Conservation (phyloP, 2,113 vertebrate genomes). For the Cyanoliseus patagonus region DNA sequence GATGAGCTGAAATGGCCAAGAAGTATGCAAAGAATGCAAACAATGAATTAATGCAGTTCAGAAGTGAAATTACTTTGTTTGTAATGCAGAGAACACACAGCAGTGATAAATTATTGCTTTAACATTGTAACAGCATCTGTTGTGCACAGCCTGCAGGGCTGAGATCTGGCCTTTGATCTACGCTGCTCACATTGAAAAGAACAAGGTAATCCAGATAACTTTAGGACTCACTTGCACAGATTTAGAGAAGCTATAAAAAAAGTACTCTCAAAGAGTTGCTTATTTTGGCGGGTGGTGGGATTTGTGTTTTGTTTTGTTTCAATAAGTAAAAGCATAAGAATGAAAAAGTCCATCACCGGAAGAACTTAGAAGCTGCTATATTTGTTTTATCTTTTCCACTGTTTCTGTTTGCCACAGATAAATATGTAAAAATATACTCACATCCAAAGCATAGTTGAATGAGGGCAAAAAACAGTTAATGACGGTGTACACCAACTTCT, state of each 20-base stretch:
- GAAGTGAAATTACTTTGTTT: neutral
- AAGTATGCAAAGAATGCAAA: neutral
- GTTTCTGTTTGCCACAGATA: neutral
- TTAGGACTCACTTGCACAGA: neutral
- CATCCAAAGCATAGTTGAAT: neutral
- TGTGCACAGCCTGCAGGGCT: constrained; percentile 13
- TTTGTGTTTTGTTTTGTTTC: neutral
- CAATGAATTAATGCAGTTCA: neutral
- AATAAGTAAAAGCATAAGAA: neutral
- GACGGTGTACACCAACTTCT: neutral
- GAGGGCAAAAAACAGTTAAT: constrained; percentile 7
- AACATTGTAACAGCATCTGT: constrained; percentile 10
- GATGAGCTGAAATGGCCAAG: neutral
- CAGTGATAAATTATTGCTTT: constrained; percentile 38
- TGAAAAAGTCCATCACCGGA: rapidly evolving
- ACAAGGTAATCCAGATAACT: neutral
- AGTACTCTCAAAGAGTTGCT: neutral
- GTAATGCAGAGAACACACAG: neutral
- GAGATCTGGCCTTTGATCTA: neutral
- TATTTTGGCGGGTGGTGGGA: rapidly evolving
- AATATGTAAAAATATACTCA: neutral
- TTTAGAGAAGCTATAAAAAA: neutral
- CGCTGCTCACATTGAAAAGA: neutral
- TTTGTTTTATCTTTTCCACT: neutral
- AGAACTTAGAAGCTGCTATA: neutral